Evolutionary conservation across 2,113 vertebrate species (phyloP).

Genomic region (Narcine bancroftii): DNA sequence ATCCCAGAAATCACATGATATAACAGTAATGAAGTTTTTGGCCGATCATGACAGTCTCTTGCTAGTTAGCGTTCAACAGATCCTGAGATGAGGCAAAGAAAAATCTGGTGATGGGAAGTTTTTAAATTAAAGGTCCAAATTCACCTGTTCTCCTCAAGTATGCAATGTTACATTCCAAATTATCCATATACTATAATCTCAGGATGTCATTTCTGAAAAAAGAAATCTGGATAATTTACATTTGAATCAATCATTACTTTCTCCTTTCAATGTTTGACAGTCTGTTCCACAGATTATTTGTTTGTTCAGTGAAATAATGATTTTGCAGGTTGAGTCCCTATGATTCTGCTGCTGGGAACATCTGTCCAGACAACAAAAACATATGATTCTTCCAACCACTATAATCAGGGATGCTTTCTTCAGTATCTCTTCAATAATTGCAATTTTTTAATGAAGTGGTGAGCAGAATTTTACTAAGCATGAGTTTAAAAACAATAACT

Average conservation of each 20-base stretch:
- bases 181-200: background rate
- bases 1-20: background rate
- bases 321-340: background rate
- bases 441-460: no score
- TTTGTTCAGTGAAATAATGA: background rate
- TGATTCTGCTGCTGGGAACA: background rate
- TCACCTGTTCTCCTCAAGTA: background rate
- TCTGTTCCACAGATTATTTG: background rate
- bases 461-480: no score
- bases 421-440: no score
- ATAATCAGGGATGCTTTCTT: no score
- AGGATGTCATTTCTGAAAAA: background rate
- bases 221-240: background rate
- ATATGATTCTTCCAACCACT: no score
- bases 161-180: background rate
- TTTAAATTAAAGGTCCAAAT: background rate
- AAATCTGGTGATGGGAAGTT: background rate
- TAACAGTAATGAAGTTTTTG: background rate
- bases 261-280: background rate
- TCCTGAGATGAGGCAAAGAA: background rate
- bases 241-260: background rate
- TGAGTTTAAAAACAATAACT: no score
- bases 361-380: no score
- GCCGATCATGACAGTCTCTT: background rate
- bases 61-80: background rate